Percentiles rank a stretch among this genome's conserved stretches.
These are phyloP conservation scores for Eretmocerus hayati DNA, from an alignment of 2,888 invertebrate genomes.

Conservation along the genomic window DNA sequence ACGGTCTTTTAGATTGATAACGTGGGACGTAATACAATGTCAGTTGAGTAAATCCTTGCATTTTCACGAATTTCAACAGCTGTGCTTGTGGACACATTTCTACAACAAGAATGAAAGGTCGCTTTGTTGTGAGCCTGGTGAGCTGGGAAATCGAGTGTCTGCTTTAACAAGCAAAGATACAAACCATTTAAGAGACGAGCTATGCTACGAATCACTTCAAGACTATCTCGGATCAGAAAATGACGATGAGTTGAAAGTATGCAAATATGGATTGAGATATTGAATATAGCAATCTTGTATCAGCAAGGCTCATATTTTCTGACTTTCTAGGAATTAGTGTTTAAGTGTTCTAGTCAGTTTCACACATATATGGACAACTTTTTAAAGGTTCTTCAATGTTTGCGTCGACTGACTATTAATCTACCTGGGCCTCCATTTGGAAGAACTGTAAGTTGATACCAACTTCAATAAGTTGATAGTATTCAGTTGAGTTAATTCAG, in stretches of 20 bases:
- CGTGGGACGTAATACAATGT: no score
- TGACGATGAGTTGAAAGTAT: slow-evolving; percentile 30
- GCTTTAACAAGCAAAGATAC: slow-evolving; percentile 55
- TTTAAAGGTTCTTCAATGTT: slow-evolving; percentile 62
- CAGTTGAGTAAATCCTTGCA: slow-evolving; percentile 8
- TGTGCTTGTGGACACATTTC: slow-evolving; percentile 81
- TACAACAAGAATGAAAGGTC: slow-evolving; percentile 62
- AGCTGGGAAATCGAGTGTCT: slow-evolving; percentile 50
- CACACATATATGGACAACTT: slow-evolving; percentile 62
- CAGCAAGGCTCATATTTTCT: no score
- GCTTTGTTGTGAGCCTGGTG: slow-evolving; percentile 59
- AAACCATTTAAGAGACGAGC: no score
- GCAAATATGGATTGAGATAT: no score
- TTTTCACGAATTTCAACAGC: slow-evolving; percentile 50
- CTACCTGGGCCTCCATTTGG: slow-evolving; percentile 74
- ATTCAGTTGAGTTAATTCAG: no score
- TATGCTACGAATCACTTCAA: no score
- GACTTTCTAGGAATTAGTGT: slow-evolving; percentile 10
- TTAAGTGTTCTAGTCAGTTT: slow-evolving; percentile 47
- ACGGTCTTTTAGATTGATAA: no score
- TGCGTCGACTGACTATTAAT: slow-evolving; percentile 61
- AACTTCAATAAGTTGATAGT: background rate
- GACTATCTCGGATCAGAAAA: slow-evolving; percentile 17
- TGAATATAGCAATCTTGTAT: no score
- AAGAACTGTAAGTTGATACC: slow-evolving; percentile 56